Evolutionary conservation across 2,888 invertebrate species (phyloP).

Genomic region (Ganaspis brasiliensis): DNA sequence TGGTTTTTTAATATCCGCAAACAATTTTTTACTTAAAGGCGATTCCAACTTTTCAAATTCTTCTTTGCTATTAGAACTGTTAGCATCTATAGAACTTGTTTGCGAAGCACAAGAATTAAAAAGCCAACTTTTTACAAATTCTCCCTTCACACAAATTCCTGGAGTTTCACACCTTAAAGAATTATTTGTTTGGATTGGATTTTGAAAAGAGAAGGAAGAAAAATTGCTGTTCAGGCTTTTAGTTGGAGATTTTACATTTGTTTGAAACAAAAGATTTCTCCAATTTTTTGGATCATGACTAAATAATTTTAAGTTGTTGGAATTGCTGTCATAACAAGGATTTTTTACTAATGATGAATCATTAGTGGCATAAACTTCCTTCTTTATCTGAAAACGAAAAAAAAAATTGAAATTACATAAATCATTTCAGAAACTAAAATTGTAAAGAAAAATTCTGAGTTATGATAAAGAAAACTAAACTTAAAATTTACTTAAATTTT

Average conservation of each 20-base stretch:
- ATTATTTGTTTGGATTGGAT: neutral
- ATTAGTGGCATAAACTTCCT: neutral
- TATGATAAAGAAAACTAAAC: no score
- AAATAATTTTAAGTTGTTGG: neutral
- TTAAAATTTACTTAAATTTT: no score
- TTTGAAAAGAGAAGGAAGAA: conserved; percentile 7
- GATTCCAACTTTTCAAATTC: conserved; percentile 32
- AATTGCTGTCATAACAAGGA: neutral
- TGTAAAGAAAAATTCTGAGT: neutral
- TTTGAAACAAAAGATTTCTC: neutral
- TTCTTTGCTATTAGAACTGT: conserved; percentile 30
- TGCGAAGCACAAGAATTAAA: neutral
- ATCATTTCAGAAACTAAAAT: neutral
- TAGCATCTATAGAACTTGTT: neutral
- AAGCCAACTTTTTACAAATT: conserved; percentile 9
- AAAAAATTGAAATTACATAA: neutral
- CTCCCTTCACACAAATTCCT: neutral
- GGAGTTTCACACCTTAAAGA: neutral
- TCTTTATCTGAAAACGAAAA: neutral
- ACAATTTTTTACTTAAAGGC: neutral
- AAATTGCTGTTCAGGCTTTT: neutral
- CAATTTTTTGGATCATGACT: neutral
- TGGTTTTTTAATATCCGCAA: neutral
- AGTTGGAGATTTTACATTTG: neutral
- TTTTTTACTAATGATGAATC: neutral